Base-by-base conservation (phyloP, 2,888 invertebrate species). In the Andrena minutula region DNA sequence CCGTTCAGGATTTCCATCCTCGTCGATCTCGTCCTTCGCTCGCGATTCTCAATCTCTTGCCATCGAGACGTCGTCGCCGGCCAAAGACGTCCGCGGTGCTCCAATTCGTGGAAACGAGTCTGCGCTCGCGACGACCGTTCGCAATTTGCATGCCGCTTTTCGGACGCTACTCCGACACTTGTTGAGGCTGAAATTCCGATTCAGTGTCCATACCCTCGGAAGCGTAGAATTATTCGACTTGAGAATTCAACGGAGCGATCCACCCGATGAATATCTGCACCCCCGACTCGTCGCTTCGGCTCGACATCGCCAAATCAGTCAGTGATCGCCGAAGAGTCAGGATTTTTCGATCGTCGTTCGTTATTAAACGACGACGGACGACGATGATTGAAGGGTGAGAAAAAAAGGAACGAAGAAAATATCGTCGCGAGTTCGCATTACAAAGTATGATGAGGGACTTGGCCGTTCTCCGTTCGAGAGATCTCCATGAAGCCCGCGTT, bases 361-460 rank as follows among this genome's bases (percentile, higher is more conserved):
- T 76, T 72, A 78, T 80, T 77, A 77, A 80, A 76, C 74, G 73
- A 28, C 32, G 51, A 7, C n/a, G 28, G 16, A 47, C 30, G 41
- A 23, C 20, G 12, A 16, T 30, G 6, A 16, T 12, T 12, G 2
- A 20, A 41, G 47, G 35, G 70, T 7, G 30, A 56, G 5, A 10
- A n/a, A n/a, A 64, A 68, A 41, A 10, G 32, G 70, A 75, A 66
- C 61, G 82, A 51, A 74, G 78, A 83, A 78, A 68, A 79, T 71
- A 75, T 66, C 84, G 75, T 58, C 65, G 75, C 10, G 83, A 83
- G 84, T 82, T 83, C 63, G 56, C 74, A 88, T 89, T 88, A 88
- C 79, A 88, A 88, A 88, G 88, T 89, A 84, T 84, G 88, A 88
- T 88, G 86, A 88, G 88, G 68, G 78, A 88, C 83, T 66, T 75